phyloP scores from a whole-genome alignment of 53 echinoderm and acorn worm genomes.

The Holothuria scabra region DNA sequence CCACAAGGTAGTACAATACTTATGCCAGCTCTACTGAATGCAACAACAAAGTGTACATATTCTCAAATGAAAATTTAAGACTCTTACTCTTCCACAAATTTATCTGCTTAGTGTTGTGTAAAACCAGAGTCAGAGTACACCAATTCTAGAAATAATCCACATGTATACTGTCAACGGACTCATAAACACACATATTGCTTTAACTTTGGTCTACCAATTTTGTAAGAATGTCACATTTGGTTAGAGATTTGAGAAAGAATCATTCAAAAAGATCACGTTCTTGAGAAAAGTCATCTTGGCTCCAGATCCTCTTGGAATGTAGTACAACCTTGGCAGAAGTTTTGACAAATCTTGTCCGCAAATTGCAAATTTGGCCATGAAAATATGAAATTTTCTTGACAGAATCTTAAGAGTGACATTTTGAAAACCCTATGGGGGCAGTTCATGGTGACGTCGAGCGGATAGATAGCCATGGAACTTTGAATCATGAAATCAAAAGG shows the following conservation, averaged over 20 bases:
- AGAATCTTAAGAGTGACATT: slow-evolving; percentile 43
- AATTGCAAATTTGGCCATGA: slow-evolving; percentile 44
- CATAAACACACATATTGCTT: slow-evolving; percentile 9
- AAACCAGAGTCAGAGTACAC: too few species aligned
- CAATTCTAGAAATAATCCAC: too few species aligned
- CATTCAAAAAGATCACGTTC: slow-evolving; percentile 43
- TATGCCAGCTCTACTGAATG: too few species aligned
- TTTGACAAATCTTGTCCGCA: slow-evolving; percentile 36
- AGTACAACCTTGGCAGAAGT: slow-evolving; percentile 34
- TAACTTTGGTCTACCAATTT: slow-evolving; percentile 26
- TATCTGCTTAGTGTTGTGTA: too few species aligned
- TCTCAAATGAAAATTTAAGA: too few species aligned
- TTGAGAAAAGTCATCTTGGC: slow-evolving; percentile 23
- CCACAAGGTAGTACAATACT: too few species aligned
- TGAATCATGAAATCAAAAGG: slow-evolving; percentile 17
- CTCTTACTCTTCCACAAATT: too few species aligned
- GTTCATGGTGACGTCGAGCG: slow-evolving; percentile 34
- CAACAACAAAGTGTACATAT: too few species aligned
- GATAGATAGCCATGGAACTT: slow-evolving; percentile 1
- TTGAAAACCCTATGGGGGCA: slow-evolving; percentile 45
- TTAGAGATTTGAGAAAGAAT: slow-evolving; percentile 20
- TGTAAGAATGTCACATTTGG: slow-evolving; percentile 42
- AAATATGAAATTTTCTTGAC: slow-evolving; percentile 46
- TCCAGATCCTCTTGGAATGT: slow-evolving; percentile 39
- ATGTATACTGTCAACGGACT: too few species aligned